Evolutionary conservation across 2,797 vertebrate species (phyloP), one percentile per base, ranked within the genome.

Genomic region (Molossus alvarezi): DNA sequence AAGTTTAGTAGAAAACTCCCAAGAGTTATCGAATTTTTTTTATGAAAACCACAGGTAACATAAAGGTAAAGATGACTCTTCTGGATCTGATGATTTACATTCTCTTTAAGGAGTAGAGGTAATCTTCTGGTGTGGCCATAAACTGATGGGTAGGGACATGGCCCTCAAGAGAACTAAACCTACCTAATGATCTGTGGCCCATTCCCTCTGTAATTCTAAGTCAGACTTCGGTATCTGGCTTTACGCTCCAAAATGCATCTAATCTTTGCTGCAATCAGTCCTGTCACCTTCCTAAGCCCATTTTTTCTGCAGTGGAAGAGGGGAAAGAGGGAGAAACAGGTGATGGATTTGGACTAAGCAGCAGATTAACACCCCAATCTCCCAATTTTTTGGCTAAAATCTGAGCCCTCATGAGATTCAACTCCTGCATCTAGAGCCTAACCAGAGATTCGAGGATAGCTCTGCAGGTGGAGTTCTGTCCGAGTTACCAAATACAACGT

Each of bases 191-290:
- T 90, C 20, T 80, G 1, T 83, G 57, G n/a, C 9, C 17, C 5
- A 88, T 62, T 88, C 14, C 95, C 18, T 82, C 21, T 88, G 6
- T 77, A 91, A 14, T 95, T 79, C 37, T 84, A 62, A 82, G 45
- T 21, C 51, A 57, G 21, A 53, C 12, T 73, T 83, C 81, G 10
- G 57, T 84, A 65, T 37, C 13, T 90, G 45, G 17, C 18, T 80
- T 55, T 7, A 25, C 72, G 51, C 29, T 85, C 14, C n/a, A 84
- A 71, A 8, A 27, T 65, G 5, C 2, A 77, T 13, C 27, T 81
- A 29, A n/a, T 81, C 27, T 89, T 45, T 82, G 23, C 18, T 79
- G 3, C 13, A 85, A 82, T 41, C 20, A 37, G 20, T n/a, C 4
- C 18, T 12, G 1, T 41, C 29, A 62, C 20, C 48, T 45, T 86